These are phyloP conservation scores for Sphyrna mokarran DNA, from an alignment of 2,113 vertebrate species.

Conservation along the genomic window DNA sequence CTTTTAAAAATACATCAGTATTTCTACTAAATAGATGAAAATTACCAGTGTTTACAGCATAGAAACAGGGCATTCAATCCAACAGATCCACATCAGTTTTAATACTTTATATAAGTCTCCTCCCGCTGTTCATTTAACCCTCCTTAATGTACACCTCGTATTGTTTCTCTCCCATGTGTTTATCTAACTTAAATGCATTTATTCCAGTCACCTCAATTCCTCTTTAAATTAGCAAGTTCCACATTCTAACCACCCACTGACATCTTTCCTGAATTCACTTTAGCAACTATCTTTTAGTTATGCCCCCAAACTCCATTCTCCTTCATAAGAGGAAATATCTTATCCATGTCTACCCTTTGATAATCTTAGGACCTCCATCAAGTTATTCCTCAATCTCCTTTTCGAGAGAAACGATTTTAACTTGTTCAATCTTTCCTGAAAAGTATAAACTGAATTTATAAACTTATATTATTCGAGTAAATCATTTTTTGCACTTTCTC, in stretches of 20 bases:
- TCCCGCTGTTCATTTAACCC: neutral
- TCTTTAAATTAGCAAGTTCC: neutral
- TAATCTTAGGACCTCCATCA: neutral
- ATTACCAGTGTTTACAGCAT: neutral
- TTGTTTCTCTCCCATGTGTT: neutral
- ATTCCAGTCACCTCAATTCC: neutral
- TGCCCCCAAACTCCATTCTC: neutral
- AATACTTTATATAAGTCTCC: neutral
- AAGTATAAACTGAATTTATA: neutral
- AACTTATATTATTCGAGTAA: neutral
- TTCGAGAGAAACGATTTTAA: neutral
- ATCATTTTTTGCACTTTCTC: neutral
- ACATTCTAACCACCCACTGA: neutral
- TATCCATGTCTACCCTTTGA: neutral
- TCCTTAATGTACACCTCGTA: neutral
- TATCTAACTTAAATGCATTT: neutral
- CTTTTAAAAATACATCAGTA: neutral
- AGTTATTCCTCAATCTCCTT: neutral
- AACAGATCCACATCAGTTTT: neutral
- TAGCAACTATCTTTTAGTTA: neutral
- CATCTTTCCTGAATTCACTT: neutral
- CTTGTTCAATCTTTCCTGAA: neutral
- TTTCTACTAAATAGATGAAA: neutral
- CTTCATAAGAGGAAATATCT: neutral
- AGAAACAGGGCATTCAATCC: neutral